Evolutionary conservation across 2,113 vertebrate genomes (phyloP).

Genomic region (Hypomesus transpacificus): DNA sequence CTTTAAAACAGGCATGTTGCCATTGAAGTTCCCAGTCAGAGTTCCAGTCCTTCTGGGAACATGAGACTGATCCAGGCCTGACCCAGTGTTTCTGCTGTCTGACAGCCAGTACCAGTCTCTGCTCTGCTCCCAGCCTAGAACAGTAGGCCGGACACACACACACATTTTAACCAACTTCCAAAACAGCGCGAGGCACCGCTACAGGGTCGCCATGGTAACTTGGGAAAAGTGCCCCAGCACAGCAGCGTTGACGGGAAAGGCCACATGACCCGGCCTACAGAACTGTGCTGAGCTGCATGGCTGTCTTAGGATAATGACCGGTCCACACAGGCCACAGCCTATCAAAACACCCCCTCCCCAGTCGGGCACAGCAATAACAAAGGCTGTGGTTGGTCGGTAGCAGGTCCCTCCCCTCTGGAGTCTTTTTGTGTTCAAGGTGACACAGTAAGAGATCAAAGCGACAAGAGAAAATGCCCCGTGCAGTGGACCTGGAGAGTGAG

Average conservation of each 20-base stretch:
- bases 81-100: constrained; percentile 28
- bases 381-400: not conserved
- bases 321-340: not conserved
- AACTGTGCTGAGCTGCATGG: not conserved
- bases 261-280: constrained; percentile 38
- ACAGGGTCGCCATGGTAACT: constrained; percentile 36
- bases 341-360: not conserved
- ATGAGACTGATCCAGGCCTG: not conserved
- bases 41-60: not conserved
- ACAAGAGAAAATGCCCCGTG: not conserved
- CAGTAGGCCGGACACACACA: not conserved
- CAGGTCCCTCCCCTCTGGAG: not conserved
- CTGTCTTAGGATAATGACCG: not conserved
- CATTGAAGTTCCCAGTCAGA: not conserved
- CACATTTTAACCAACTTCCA: constrained; percentile 19
- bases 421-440: not conserved
- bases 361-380: not conserved
- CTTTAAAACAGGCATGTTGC: constrained; percentile 2
- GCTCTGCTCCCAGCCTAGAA: constrained; percentile 23
- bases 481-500: not conserved
- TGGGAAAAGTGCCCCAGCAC: constrained; percentile 38
- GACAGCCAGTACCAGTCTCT: constrained; percentile 62
- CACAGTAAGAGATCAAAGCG: not conserved
- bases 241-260: not conserved
- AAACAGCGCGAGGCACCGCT: constrained; percentile 37